Conservation (phyloP, 2,113 vertebrate species). For the Epinephelus lanceolatus region DNA sequence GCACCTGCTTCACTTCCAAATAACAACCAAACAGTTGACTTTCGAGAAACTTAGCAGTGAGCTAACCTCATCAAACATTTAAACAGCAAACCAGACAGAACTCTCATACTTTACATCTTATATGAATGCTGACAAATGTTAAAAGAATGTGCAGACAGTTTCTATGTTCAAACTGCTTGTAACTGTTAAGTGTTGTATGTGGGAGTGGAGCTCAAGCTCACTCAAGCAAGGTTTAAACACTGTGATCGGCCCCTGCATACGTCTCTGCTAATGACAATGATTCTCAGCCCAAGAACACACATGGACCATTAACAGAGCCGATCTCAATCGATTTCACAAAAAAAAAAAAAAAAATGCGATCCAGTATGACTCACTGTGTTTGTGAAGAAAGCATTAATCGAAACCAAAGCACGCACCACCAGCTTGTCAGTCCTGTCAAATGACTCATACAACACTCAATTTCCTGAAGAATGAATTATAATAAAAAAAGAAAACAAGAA, state of each 20-base stretch:
- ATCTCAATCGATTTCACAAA: constrained; percentile 52
- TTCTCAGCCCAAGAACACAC: constrained; percentile 25
- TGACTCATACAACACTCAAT: constrained; percentile 29
- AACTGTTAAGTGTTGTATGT: neutral
- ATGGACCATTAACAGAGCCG: constrained; percentile 27
- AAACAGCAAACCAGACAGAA: neutral
- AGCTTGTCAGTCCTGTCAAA: constrained; percentile 21
- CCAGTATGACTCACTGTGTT: constrained; percentile 35
- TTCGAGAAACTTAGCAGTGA: neutral
- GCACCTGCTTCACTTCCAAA: constrained; percentile 27
- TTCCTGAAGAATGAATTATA: neutral
- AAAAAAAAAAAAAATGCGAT: constrained; percentile 15
- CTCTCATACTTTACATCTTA: constrained; percentile 10
- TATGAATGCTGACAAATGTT: constrained; percentile 6
- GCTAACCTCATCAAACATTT: constrained; percentile 12
- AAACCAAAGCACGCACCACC: neutral
- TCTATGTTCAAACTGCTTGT: constrained; percentile 12
- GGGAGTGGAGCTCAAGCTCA: constrained; percentile 14
- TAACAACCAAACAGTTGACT: constrained; percentile 15
- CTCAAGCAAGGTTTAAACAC: constrained; percentile 19
- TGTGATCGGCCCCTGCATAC: constrained; percentile 12
- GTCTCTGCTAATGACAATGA: constrained; percentile 28
- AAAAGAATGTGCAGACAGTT: neutral
- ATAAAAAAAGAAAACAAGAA: neutral
- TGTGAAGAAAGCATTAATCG: constrained; percentile 15